Evolutionary conservation across 2,797 vertebrate genomes (phyloP), one percentile per base, ranked within the genome.

Genomic region (Myotis planiceps): DNA sequence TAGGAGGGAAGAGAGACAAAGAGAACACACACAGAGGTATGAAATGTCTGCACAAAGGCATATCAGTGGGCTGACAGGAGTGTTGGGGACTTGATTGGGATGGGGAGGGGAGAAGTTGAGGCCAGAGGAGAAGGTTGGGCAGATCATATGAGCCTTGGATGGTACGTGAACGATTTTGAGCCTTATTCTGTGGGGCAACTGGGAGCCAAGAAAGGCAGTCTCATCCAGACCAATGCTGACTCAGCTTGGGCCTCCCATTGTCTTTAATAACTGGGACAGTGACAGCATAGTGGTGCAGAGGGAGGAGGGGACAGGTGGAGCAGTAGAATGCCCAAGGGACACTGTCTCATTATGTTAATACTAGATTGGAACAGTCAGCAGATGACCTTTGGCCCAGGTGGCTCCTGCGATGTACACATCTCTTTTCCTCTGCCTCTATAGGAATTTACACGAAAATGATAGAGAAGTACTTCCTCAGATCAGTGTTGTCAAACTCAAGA

Each of bases 381-480:
- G 3, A 34, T 21, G 87, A 34, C 47, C 65, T 23, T 78, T 47
- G 51, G 39, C 19, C 32, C 2, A 19, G 6, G 55, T 45, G 34
- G 47, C 32, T 42, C n/a, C 55, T 15, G 5, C 27, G 60, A 10
- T 13, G 2, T 16, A 47, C 14, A 1, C 9, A 5, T 78, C 34
- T 21, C 39, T 88, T 58, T 95, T 34, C 32, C 60, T 75, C n/a
- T 71, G 16, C 2, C 14, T 63, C 15, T 69, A 0, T 10, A 75
- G 45, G 23, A 74, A 90, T 69, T 45, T 34, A n/a, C 55, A 63
- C 10, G 49, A 74, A 93, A 53, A 68, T 34, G 32, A 60, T 9
- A 37, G 27, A 18, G 7, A 65, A 19, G 45, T 29, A 63, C 49
- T 72, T 18, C 10, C 69, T 25, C 42, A 45, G 45, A 21, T 75